A percentile compares a stretch with the other conserved stretches of the same genome.
These are phyloP conservation scores for Hippocampus comes DNA, from an alignment of 2,113 vertebrate species.

Conservation along the genomic window DNA sequence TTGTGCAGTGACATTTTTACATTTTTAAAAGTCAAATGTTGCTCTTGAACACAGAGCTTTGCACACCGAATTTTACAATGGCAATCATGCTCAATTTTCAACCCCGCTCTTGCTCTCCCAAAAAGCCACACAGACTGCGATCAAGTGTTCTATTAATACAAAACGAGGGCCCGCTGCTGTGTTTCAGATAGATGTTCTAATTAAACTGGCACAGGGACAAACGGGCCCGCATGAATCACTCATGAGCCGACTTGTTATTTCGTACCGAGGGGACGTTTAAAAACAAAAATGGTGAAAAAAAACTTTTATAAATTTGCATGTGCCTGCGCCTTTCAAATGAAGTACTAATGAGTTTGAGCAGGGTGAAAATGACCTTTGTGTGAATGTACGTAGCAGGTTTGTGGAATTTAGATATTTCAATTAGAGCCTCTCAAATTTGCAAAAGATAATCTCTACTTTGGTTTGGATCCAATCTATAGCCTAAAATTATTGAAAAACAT, in stretches of 20 bases:
- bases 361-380: neutral
- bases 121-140: constrained; percentile 2
- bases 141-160: constrained; percentile 4
- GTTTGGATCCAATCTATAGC: neutral
- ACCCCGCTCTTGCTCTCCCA: neutral
- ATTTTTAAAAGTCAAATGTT: neutral
- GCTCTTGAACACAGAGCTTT: neutral
- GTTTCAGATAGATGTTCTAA: constrained; percentile 44
- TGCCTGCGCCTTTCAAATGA: neutral
- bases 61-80: neutral
- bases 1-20: too few relatives aligned
- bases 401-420: neutral
- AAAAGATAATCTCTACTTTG: neutral
- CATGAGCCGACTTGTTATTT: constrained; percentile 18
- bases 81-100: neutral
- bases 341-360: neutral
- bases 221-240: constrained; percentile 11
- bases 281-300: neutral
- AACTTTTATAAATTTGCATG: neutral
- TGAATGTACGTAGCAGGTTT: neutral
- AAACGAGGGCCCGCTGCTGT: constrained; percentile 5
- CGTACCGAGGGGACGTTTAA: neutral
- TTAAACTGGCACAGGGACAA: constrained; percentile 27
- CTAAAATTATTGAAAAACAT: too few relatives aligned
- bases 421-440: neutral